Base-by-base conservation (phyloP, 2,888 invertebrate species). In the Nycteola revayana region DNA sequence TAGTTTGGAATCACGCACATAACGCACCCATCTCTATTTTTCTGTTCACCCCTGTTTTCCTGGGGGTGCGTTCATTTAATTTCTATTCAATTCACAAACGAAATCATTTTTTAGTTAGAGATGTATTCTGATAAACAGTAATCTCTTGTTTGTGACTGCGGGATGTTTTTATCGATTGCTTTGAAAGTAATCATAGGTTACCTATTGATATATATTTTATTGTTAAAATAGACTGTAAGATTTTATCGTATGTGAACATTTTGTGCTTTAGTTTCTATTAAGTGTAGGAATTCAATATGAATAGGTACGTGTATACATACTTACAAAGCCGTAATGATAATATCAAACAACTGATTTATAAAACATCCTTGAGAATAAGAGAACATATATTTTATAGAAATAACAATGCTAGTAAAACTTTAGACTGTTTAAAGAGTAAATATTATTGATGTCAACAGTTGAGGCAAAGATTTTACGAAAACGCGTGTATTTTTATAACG, bases 71-170 rank as follows among this genome's bases (percentile, higher is more conserved):
- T 77, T 79, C 75, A 82, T 84, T 87, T 75, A 74, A 85, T 85
- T 84, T 69, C 78, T 66, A 81, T 86, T 83, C 80, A 78, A 87
- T 86, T 79, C 72, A 62, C 72, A 75, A 83, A 78, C 71, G 76
- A 78, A 84, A 83, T 83, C 75, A 75, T 78, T 81, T 84, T 78
- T 83, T 82, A 59, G 60, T 67, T 72, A 74, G 53, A 75, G 83
- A 86, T 86, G 70, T 70, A 73, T 64, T 71, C 56, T 73, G 82
- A 86, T 85, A 85, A 75, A 61, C 55, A 60, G 43, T 66, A 72
- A 76, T 75, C 71, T 73, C 59, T 71, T 75, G 75, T 77, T 76
- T 75, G 69, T 68, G 65, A 74, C 73, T 74, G 67, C 63, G 60
- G 71, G 65, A 60, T 60, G 42, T 55, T 47, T 60, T 62, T 66